Percentiles rank a stretch among this genome's conserved stretches.
These are phyloP conservation scores for Amiota minor DNA, from an alignment of 2,888 invertebrate species.

Conservation along the genomic window DNA sequence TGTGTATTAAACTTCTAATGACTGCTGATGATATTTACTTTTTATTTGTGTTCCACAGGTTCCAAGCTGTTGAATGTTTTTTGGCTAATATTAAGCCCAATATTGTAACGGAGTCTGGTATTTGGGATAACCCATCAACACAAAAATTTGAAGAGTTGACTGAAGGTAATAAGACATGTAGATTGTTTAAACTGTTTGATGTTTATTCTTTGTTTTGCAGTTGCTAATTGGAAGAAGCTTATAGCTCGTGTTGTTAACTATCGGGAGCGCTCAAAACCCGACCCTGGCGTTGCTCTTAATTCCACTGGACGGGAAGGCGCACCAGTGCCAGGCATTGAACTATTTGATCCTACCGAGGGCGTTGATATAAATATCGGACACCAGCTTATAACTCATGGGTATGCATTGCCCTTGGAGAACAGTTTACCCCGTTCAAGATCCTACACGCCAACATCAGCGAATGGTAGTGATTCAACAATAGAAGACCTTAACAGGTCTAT, in stretches of 20 bases:
- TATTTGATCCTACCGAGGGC: conserved; percentile 80
- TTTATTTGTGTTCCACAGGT: conserved; percentile 54
- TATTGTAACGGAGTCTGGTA: conserved; percentile 71
- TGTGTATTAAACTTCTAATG: not conserved
- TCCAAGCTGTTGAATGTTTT: conserved; percentile 90
- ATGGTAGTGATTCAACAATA: conserved; percentile 55
- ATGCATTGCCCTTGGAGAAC: conserved; percentile 63
- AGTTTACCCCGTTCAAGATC: conserved; percentile 59
- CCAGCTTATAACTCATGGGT: conserved; percentile 67
- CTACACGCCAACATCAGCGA: conserved; percentile 50
- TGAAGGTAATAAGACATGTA: conserved; percentile 74
- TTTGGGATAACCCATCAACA: conserved; percentile 79
- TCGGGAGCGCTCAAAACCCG: conserved; percentile 75
- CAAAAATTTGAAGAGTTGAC: conserved; percentile 82
- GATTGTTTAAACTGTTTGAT: not conserved
- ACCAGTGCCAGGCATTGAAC: conserved; percentile 84
- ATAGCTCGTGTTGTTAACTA: conserved; percentile 84
- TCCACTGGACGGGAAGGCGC: conserved; percentile 77
- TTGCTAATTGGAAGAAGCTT: conserved; percentile 86
- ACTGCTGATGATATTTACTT: not conserved
- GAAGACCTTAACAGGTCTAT: conserved; percentile 50
- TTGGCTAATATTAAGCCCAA: conserved; percentile 82
- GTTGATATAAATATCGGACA: conserved; percentile 69
- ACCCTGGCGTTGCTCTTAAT: conserved; percentile 43
- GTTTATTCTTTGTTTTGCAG: conserved; percentile 61